Conservation (phyloP, 1,140 invertebrate species). For the Drosophila lini region DNA sequence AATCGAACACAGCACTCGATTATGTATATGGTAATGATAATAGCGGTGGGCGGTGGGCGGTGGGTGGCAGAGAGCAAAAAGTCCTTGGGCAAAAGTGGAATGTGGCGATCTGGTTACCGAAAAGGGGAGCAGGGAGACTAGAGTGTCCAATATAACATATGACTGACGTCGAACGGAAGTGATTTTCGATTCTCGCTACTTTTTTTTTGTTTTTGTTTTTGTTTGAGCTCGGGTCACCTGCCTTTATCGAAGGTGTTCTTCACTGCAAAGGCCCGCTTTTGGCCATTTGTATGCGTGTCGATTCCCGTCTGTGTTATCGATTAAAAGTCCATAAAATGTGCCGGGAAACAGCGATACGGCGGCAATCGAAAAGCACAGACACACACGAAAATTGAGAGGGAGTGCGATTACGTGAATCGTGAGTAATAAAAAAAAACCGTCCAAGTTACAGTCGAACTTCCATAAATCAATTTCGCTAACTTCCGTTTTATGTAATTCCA, state of each 20-base stretch:
- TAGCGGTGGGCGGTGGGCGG: slow-evolving; percentile 25
- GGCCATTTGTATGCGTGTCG: slow-evolving; percentile 39
- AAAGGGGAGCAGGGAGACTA: not conserved
- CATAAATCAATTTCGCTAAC: not conserved
- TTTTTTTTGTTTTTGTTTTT: not conserved
- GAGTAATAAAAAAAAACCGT: slow-evolving; percentile 54
- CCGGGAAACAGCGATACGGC: slow-evolving; percentile 42
- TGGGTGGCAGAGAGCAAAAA: not conserved
- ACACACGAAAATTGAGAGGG: slow-evolving; percentile 26
- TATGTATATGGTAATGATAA: slow-evolving; percentile 73
- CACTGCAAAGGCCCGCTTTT: slow-evolving; percentile 37
- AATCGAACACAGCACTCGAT: slow-evolving; percentile 76
- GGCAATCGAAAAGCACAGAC: slow-evolving; percentile 13
- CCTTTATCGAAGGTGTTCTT: slow-evolving; percentile 60
- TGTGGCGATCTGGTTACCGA: slow-evolving; percentile 22
- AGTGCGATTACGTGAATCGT: slow-evolving; percentile 71
- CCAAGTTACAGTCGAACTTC: not conserved
- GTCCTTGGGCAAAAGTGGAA: slow-evolving; percentile 34
- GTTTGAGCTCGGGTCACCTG: slow-evolving; percentile 13
- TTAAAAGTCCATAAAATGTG: slow-evolving; percentile 66
- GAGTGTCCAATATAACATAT: slow-evolving; percentile 14
- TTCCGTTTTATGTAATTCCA: not conserved
- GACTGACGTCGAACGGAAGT: slow-evolving; percentile 71
- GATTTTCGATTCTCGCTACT: slow-evolving; percentile 18
- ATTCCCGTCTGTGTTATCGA: slow-evolving; percentile 60